Percentiles rank a stretch among this genome's conserved stretches.
phyloP scores from a whole-genome alignment of 2,797 vertebrate genomes.

The Premnoplex brunnescens region DNA sequence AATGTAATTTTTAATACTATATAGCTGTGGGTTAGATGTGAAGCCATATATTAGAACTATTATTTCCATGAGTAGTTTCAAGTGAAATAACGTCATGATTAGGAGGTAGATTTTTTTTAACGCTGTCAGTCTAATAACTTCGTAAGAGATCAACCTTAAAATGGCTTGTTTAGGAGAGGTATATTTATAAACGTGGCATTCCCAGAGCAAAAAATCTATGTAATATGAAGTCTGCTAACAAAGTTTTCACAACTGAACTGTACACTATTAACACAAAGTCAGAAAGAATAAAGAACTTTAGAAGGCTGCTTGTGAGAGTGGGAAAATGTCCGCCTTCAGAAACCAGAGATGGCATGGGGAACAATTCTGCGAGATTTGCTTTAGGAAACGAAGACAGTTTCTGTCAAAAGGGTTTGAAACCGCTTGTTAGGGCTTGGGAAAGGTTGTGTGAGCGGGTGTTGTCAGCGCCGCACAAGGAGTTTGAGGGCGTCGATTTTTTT shows the following conservation, averaged over 20 bases:
- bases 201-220: background rate
- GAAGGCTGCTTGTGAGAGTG: background rate
- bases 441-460: background rate
- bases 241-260: constrained; percentile 18
- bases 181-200: background rate
- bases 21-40: constrained; percentile 51
- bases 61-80: constrained; percentile 46
- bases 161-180: background rate
- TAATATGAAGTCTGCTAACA: background rate
- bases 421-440: background rate
- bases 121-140: constrained; percentile 11
- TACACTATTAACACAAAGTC: background rate
- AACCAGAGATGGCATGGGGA: background rate
- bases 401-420: background rate
- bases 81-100: constrained; percentile 45
- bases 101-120: background rate
- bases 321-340: background rate
- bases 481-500: background rate
- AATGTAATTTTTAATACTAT: constrained; percentile 63
- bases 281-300: background rate
- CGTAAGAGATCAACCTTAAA: background rate
- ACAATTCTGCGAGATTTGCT: background rate
- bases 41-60: constrained; percentile 56
- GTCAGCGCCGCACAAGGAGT: background rate
- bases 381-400: background rate